phyloP scores from a whole-genome alignment of 2,113 vertebrate genomes.

The Stegostoma tigrinum region DNA sequence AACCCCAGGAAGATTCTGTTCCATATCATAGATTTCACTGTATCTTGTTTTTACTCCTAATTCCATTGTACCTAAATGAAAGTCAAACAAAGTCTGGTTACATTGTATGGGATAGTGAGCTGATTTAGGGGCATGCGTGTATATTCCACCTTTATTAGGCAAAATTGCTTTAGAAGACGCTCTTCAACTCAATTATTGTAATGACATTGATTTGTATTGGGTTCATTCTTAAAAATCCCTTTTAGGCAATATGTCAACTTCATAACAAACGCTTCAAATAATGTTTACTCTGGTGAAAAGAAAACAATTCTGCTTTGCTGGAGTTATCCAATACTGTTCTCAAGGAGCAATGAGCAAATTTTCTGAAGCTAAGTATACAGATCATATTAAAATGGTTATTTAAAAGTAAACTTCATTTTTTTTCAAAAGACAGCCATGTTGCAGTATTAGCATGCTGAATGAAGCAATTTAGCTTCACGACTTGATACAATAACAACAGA shows the following conservation, averaged over 20 bases:
- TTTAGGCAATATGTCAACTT: neutral
- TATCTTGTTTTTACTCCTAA: neutral
- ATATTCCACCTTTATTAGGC: neutral
- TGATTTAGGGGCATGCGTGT: neutral
- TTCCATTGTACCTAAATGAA: neutral
- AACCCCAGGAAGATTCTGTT: neutral
- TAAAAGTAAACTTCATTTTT: neutral
- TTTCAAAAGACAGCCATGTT: neutral
- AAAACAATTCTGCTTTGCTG: neutral
- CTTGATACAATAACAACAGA: neutral
- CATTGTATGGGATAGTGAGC: neutral
- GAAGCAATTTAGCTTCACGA: neutral
- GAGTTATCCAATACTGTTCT: neutral
- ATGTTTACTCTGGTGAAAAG: neutral
- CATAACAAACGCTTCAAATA: neutral
- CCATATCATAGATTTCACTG: neutral
- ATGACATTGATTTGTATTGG: neutral
- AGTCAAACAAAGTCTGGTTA: neutral
- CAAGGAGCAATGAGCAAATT: neutral
- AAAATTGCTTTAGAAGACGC: neutral
- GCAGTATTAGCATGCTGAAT: neutral
- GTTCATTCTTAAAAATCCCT: neutral
- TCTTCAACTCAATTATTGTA: neutral
- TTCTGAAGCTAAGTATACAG: neutral
- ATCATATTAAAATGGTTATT: neutral